These are phyloP conservation scores for Collichthys lucidus DNA, from an alignment of 2,113 vertebrate species.

Conservation along the genomic window DNA sequence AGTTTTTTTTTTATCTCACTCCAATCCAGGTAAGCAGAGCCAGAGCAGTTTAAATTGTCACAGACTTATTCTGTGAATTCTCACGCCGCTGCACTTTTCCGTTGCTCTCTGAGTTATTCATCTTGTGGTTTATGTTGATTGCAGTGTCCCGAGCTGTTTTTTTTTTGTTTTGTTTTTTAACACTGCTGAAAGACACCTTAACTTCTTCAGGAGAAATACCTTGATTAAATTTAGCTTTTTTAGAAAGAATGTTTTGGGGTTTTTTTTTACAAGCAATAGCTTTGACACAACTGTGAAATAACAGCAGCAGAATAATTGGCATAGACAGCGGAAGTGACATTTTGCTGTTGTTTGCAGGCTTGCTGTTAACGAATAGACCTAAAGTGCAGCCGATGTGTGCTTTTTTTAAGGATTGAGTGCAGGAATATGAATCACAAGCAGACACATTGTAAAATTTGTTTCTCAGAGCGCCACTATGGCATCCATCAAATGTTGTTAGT, in stretches of 20 bases:
- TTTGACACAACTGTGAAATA: neutral
- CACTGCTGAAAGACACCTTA: neutral
- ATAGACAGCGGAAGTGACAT: constrained; percentile 18
- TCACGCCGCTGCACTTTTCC: neutral
- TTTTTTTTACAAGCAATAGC: neutral
- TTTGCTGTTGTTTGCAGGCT: constrained; percentile 19
- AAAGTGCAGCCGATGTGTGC: neutral
- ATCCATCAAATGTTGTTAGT: neutral
- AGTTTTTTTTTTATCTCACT: constrained; percentile 33
- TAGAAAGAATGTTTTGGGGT: neutral
- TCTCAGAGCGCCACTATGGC: neutral
- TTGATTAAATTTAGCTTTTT: constrained; percentile 5
- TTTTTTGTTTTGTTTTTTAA: neutral
- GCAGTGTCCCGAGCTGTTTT: neutral
- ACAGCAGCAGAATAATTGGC: constrained; percentile 1
- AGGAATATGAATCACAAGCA: constrained; percentile 23
- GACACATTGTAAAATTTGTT: neutral
- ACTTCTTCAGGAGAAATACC: neutral
- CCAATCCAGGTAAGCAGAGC: constrained; percentile 37
- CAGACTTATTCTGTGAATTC: neutral
- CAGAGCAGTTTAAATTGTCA: constrained; percentile 10
- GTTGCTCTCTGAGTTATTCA: neutral
- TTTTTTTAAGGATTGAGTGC: constrained; percentile 28
- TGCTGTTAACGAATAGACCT: constrained; percentile 22
- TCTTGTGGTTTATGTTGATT: neutral